Base-by-base conservation (phyloP, 2,888 invertebrate genomes). In the Mactromeris polynyma region DNA sequence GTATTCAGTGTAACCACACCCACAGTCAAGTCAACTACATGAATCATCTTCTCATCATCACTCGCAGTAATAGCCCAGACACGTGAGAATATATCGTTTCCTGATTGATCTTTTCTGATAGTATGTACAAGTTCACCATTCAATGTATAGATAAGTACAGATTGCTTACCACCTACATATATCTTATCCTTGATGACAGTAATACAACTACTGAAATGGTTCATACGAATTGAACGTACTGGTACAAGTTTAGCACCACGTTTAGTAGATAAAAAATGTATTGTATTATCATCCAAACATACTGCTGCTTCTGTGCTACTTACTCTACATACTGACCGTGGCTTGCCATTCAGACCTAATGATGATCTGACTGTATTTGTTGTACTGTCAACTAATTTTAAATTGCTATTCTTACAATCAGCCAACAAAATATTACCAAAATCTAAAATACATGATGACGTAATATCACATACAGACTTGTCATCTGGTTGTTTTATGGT, bases 211-310 rank as follows among this genome's bases (percentile, higher is more conserved):
- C 36, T 54, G 33, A 7, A 1, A 38, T 81, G 38, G 21, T 21
- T 36, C 11, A 58, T 38, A 38, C 17, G 58, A n/a, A 81, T 14
- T 58, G 38, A 38, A n/a, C n/a, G 58, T n/a, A 19, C 38, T 4
- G n/a, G 26, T 21, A 38, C 58, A 38, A 81, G 36, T 21, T 81
- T 17, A 21, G 58, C 19, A n/a, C 26, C n/a, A n/a, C n/a, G n/a
- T n/a, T n/a, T n/a, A n/a, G n/a, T n/a, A n/a, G 81, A 81, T 38
- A 81, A 26, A 38, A 81, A 81, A 38, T 64, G 58, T 54, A 81
- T 21, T 1, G 58, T 64, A 0, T 58, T 64, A 38, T 81, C 64
- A 14, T 58, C 17, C 11, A 81, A n/a, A 38, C 36, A n/a, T 36
- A 81, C 81, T n/a, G 38, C 64, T 36, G 58, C 58, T n/a, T 81